Conservation (phyloP, 2,113 vertebrate genomes). For the Hippocampus barbouri region DNA sequence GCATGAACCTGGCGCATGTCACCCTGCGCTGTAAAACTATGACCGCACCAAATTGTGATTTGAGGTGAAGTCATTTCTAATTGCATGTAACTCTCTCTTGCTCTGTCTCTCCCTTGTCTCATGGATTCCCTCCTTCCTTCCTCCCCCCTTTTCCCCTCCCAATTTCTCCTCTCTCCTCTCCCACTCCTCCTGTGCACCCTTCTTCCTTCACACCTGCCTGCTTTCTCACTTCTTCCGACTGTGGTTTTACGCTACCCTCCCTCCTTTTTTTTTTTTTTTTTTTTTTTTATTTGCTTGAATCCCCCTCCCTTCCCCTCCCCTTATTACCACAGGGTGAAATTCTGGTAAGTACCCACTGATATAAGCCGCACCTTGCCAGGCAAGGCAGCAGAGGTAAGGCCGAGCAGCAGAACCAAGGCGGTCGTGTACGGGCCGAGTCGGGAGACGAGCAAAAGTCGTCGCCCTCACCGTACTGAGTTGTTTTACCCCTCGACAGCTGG, state of each 20-base stretch:
- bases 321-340: constrained; percentile 87
- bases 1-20: constrained; percentile 61
- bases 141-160: not conserved
- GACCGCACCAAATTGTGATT: constrained; percentile 64
- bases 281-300: constrained; percentile 27
- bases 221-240: constrained; percentile 65
- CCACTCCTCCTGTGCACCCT: not conserved
- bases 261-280: not conserved
- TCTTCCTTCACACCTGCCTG: constrained; percentile 37
- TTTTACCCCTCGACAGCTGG: constrained; percentile 64
- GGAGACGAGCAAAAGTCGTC: constrained; percentile 6
- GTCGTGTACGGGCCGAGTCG: constrained; percentile 30
- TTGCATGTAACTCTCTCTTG: constrained; percentile 89
- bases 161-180: not conserved
- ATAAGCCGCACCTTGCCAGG: constrained; percentile 56
- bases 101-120: constrained; percentile 59
- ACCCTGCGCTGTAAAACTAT: constrained; percentile 50
- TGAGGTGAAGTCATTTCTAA: constrained; percentile 80
- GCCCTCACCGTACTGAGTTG: constrained; percentile 28
- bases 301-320: constrained; percentile 37
- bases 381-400: constrained; percentile 64
- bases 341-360: constrained; percentile 88
- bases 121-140: constrained; percentile 29
- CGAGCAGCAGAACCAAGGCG: constrained; percentile 66
- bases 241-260: constrained; percentile 42